A percentile compares a stretch with the other conserved stretches of the same genome.
Evolutionary conservation across 2,797 vertebrate genomes (phyloP).

Genomic region (Microctenopoma steveboyesi): DNA sequence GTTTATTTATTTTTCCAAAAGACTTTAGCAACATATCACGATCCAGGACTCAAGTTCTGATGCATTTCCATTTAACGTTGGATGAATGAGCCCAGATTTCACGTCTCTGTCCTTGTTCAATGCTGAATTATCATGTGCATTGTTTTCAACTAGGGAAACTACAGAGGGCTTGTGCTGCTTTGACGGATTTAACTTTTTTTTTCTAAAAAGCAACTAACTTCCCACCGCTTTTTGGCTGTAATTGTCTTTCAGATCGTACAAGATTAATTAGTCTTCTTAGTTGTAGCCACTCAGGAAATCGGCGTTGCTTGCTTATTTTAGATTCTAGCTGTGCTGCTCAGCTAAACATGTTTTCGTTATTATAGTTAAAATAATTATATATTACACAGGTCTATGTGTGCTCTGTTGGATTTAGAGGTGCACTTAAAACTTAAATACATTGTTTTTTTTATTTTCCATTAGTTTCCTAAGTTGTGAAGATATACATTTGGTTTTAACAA

Average conservation of each 20-base stretch:
- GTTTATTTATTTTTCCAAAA: neutral
- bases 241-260: constrained; percentile 4
- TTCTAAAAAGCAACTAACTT: neutral
- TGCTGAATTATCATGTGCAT: constrained; percentile 8
- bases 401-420: neutral
- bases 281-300: neutral
- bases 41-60: neutral
- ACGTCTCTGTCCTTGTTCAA: neutral
- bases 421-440: too few relatives aligned
- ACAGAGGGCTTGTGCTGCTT: neutral
- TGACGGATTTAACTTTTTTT: constrained; percentile 7
- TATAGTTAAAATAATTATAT: neutral
- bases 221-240: neutral
- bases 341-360: neutral
- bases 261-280: neutral
- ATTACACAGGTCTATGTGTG: neutral
- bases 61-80: neutral
- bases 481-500: constrained; percentile 18
- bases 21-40: neutral
- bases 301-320: neutral
- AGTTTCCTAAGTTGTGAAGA: neutral
- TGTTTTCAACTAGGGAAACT: neutral
- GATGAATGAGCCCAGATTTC: neutral
- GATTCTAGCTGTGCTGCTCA: neutral
- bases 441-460: too few relatives aligned